Percentiles rank a stretch among this genome's conserved stretches.
Evolutionary conservation across 2,888 invertebrate genomes (phyloP).

Genomic region (Phortica okadai): DNA sequence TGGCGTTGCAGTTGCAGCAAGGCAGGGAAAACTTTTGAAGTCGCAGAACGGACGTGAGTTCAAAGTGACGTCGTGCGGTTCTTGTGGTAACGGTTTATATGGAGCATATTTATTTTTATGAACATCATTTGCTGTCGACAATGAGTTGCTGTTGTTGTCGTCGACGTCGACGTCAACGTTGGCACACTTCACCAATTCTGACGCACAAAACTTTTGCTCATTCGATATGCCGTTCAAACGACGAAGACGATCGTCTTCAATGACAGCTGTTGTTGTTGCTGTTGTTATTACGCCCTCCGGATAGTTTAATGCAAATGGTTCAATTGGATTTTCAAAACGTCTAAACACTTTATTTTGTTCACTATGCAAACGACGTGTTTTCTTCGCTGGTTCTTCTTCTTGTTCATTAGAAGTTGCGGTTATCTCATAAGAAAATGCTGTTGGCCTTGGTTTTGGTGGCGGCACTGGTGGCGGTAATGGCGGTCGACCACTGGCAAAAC

Average conservation of each 20-base stretch:
- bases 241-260: neutral
- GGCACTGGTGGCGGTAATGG: conserved; percentile 57
- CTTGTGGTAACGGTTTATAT: too few relatives aligned
- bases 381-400: conserved; percentile 53
- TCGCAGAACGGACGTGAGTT: neutral
- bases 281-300: neutral
- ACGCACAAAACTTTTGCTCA: neutral
- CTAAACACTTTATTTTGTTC: neutral
- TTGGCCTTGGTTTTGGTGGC: conserved; percentile 54
- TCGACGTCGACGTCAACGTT: neutral
- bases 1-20: neutral
- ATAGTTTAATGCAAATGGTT: conserved; percentile 32
- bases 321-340: neutral
- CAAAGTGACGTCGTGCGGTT: neutral
- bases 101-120: neutral
- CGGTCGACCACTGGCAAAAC: conserved; percentile 30
- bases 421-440: conserved; percentile 49
- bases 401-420: conserved; percentile 37
- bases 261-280: neutral
- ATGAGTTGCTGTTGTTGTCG: neutral
- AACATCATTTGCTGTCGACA: neutral
- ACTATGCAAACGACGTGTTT: conserved; percentile 53
- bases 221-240: neutral
- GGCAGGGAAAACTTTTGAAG: neutral
- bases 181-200: neutral